A percentile compares a stretch with the other conserved stretches of the same genome.
Evolutionary conservation across 2,113 vertebrate genomes (phyloP).

Genomic region (Bagarius yarrelli): DNA sequence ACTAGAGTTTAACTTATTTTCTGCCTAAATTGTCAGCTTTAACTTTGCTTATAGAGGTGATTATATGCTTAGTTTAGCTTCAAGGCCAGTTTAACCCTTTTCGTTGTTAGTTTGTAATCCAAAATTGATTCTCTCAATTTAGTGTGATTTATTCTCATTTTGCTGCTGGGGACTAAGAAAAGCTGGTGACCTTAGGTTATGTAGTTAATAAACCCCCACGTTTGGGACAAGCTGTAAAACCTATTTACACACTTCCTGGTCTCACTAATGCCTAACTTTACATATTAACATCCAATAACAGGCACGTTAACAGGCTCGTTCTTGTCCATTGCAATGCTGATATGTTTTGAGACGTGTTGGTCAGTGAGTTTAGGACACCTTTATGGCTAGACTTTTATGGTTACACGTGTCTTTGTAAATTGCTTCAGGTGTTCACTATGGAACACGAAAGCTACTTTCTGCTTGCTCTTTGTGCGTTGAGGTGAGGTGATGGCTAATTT

Average conservation of each 20-base stretch:
- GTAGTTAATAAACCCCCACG: constrained; percentile 50
- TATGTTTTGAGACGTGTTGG: constrained; percentile 40
- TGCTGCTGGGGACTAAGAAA: constrained; percentile 12
- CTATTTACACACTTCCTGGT: constrained; percentile 58
- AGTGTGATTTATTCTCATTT: constrained; percentile 20
- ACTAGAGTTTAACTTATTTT: background rate
- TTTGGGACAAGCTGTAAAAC: constrained; percentile 54
- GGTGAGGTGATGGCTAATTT: constrained; percentile 22
- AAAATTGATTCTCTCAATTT: background rate
- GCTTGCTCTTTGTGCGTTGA: constrained; percentile 35
- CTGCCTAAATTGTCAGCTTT: background rate
- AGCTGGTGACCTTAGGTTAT: constrained; percentile 46
- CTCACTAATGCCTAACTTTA: constrained; percentile 58
- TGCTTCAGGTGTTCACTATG: constrained; percentile 26
- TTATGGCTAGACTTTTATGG: constrained; percentile 42
- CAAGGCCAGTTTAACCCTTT: background rate
- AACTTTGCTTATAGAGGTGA: background rate
- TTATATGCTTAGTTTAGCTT: background rate
- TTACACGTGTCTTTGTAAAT: constrained; percentile 32
- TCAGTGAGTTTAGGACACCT: constrained; percentile 44
- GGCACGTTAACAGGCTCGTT: constrained; percentile 37
- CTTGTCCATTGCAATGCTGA: constrained; percentile 34
- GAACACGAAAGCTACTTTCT: constrained; percentile 32
- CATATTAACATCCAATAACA: constrained; percentile 53
- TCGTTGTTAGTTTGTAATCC: background rate